Conservation (phyloP, 2,888 invertebrate genomes). For the Diploptera punctata region DNA sequence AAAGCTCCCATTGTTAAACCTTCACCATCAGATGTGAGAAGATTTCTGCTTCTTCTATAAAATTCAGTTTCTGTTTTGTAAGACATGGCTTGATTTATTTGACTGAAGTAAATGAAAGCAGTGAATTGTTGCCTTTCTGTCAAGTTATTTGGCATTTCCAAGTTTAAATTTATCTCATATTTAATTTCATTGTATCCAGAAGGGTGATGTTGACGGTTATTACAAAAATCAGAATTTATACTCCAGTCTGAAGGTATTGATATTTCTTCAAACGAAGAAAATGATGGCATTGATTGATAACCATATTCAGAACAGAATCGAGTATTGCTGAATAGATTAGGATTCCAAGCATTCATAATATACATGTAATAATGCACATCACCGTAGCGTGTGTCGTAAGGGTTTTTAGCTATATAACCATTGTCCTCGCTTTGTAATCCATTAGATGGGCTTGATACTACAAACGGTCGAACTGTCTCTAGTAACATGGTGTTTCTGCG, state of each 20-base stretch:
- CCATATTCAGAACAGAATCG: slow-evolving; percentile 97
- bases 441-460: slow-evolving; percentile 93
- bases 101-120: slow-evolving; percentile 82
- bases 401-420: slow-evolving; percentile 79
- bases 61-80: slow-evolving; percentile 85
- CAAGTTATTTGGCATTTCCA: background rate
- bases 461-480: slow-evolving; percentile 70
- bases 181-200: slow-evolving; percentile 71
- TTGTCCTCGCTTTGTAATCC: slow-evolving; percentile 75
- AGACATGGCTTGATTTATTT: slow-evolving; percentile 85
- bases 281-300: slow-evolving; percentile 86
- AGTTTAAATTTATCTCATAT: slow-evolving; percentile 59
- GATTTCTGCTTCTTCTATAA: slow-evolving; percentile 69
- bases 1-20: slow-evolving; percentile 94
- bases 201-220: slow-evolving; percentile 88
- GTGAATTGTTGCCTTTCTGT: slow-evolving; percentile 58
- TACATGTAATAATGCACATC: slow-evolving; percentile 67
- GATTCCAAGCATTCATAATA: slow-evolving; percentile 78
- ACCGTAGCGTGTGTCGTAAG: slow-evolving; percentile 81
- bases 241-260: slow-evolving; percentile 61
- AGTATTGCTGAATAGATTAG: slow-evolving; percentile 76
- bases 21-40: slow-evolving; percentile 58
- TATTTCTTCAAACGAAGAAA: slow-evolving; percentile 69
- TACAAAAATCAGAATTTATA: slow-evolving; percentile 66
- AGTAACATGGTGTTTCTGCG: slow-evolving; percentile 66